phyloP scores from a whole-genome alignment of 2,888 invertebrate genomes.

The Colletes collaris region DNA sequence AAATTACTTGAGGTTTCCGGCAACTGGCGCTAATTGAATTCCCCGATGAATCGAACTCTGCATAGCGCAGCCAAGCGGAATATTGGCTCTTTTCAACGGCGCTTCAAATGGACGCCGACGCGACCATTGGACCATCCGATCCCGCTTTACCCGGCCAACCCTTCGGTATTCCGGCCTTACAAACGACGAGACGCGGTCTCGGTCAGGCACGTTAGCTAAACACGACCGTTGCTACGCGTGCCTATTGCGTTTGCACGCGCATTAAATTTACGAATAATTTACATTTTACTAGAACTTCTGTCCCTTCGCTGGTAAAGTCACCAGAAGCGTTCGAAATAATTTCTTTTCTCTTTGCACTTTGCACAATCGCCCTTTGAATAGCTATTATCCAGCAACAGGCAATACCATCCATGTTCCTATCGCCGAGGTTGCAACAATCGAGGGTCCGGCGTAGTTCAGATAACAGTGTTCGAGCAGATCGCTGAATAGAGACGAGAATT shows the following conservation, averaged over 20 bases:
- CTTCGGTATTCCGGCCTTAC: constrained; percentile 21
- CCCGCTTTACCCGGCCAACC: constrained; percentile 35
- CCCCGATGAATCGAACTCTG: constrained; percentile 79
- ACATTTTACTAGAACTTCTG: neutral
- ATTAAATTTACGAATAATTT: constrained; percentile 8
- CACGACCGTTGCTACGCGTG: constrained; percentile 13
- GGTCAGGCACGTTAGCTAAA: constrained; percentile 13
- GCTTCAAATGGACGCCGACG: constrained; percentile 65
- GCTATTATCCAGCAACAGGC: too few relatives aligned
- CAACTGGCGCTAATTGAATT: constrained; percentile 81
- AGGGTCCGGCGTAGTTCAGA: too few relatives aligned
- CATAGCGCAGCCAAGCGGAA: constrained; percentile 72
- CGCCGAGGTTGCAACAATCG: too few relatives aligned
- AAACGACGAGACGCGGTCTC: constrained; percentile 8
- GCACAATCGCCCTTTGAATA: too few relatives aligned
- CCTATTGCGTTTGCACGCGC: neutral
- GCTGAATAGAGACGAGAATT: too few relatives aligned
- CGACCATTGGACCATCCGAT: constrained; percentile 46
- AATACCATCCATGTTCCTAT: too few relatives aligned
- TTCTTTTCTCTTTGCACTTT: too few relatives aligned
- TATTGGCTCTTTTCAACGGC: constrained; percentile 78
- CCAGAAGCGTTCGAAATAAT: too few relatives aligned
- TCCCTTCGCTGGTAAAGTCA: too few relatives aligned
- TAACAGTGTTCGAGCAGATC: too few relatives aligned
- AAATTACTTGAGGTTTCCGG: constrained; percentile 82